Evolutionary conservation across 2,888 invertebrate species (phyloP), one percentile per base, ranked within the genome.

Genomic region (Limnephilus marmoratus): DNA sequence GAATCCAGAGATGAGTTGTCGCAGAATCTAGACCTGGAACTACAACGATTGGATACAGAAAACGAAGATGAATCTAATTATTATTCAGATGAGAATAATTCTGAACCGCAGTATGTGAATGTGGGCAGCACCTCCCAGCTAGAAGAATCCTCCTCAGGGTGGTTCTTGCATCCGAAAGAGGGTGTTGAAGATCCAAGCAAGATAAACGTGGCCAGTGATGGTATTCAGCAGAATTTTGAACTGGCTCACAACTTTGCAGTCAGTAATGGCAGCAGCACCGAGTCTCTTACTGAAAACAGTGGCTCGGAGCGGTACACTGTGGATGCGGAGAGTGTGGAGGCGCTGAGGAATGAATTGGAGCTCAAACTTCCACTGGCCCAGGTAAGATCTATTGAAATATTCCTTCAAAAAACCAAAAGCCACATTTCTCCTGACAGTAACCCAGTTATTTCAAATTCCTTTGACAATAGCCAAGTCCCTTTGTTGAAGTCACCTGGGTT

Each of bases 341-440:
- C 97, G 1, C 96, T 98, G 92, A 95, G 98, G 93, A 97, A 97
- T 94, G 98, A 98, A 94, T 95, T 98, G 85, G 96, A 97, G 94
- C 96, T 97, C 94, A 98, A 98, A 95, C 95, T 98, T 93, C 97
- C 98, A 15, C 96, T 97, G 92, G 97, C 97, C 87, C 97, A 97
- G 95, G 97, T 97, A 94, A 95, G 94, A 94, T 90, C 24, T 68
- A 24, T 68, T n/a, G 24, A 68, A 68, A 68, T 68, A n/a, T 68
- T 68, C 24, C 24, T 68, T 68, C 5, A 5, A 3, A 68, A 18
- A 24, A 24, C 68, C 24, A 68, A 24, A 68, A n/a, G 68, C 18
- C 5, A 68, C 24, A 7, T 68, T 24, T 68, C 68, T 24, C 68
- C 24, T n/a, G 68, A 68, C 68, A 68, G 68, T 68, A 68, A 24